A percentile compares a stretch with the other conserved stretches of the same genome.
phyloP scores from a whole-genome alignment of 1,140 invertebrate genomes.

The Trinorchestia longiramus region DNA sequence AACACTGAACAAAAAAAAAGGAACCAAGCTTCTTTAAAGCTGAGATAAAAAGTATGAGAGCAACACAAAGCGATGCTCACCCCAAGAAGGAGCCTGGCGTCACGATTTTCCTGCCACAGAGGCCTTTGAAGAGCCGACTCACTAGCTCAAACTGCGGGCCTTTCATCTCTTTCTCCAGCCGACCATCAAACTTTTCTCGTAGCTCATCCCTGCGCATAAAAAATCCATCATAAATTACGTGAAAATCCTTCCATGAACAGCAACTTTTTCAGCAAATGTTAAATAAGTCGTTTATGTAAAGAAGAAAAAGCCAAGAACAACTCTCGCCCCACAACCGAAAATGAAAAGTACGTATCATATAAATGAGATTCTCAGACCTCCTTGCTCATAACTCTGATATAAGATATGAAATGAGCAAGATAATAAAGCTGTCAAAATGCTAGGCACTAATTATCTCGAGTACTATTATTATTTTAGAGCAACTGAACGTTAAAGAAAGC shows the following conservation, averaged over 20 bases:
- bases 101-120: constrained; percentile 94
- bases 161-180: constrained; percentile 89
- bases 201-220: constrained; percentile 90
- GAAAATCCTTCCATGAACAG: not conserved
- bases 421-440: too few relatives aligned
- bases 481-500: too few relatives aligned
- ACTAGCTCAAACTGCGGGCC: constrained; percentile 96
- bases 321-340: too few relatives aligned
- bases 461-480: too few relatives aligned
- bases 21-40: too few relatives aligned
- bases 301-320: not conserved
- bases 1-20: too few relatives aligned
- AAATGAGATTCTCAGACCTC: too few relatives aligned
- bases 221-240: not conserved
- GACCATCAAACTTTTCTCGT: constrained; percentile 94
- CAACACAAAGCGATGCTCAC: constrained; percentile 73
- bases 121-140: constrained; percentile 94
- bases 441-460: too few relatives aligned
- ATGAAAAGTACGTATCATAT: too few relatives aligned
- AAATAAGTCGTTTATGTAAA: not conserved
- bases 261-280: not conserved
- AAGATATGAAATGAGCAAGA: too few relatives aligned
- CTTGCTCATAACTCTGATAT: too few relatives aligned
- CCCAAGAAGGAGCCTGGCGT: constrained; percentile 88
- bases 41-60: too few relatives aligned